Evolutionary conservation across 2,797 vertebrate species (phyloP).

Genomic region (Anomalospiza imberbis): DNA sequence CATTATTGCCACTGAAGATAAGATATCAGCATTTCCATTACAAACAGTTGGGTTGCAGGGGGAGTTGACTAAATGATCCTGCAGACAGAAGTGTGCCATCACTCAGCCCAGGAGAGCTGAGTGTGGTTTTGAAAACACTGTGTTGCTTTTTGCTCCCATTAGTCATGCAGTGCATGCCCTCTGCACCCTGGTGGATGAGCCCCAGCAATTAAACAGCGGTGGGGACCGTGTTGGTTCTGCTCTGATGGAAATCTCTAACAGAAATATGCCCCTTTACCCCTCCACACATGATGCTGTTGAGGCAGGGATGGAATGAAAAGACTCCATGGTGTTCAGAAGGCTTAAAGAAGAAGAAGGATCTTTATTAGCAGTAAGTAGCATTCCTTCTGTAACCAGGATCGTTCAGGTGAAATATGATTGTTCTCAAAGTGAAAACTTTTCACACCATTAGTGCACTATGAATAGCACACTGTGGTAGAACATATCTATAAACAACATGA

Average conservation of each 20-base stretch:
- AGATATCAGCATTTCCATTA: neutral
- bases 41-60: neutral
- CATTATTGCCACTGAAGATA: slow-evolving; percentile 5
- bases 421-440: too few relatives aligned
- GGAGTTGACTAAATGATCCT: neutral
- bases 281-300: too few relatives aligned
- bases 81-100: neutral
- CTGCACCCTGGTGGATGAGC: neutral
- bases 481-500: too few relatives aligned
- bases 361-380: too few relatives aligned
- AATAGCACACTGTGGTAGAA: too few relatives aligned
- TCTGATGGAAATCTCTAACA: neutral
- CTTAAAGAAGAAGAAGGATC: too few relatives aligned
- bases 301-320: too few relatives aligned
- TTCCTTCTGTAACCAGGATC: too few relatives aligned
- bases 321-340: too few relatives aligned
- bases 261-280: neutral
- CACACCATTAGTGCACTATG: too few relatives aligned
- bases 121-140: neutral
- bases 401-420: too few relatives aligned
- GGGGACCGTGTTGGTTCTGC: fast-evolving
- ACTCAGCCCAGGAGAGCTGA: neutral
- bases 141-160: neutral
- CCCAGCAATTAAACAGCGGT: neutral
- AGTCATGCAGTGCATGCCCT: neutral